A percentile compares a stretch with the other conserved stretches of the same genome.
These are phyloP conservation scores for Zoanthus gigantus DNA, from an alignment of 92 coral and sea anemone species.

Conservation along the genomic window DNA sequence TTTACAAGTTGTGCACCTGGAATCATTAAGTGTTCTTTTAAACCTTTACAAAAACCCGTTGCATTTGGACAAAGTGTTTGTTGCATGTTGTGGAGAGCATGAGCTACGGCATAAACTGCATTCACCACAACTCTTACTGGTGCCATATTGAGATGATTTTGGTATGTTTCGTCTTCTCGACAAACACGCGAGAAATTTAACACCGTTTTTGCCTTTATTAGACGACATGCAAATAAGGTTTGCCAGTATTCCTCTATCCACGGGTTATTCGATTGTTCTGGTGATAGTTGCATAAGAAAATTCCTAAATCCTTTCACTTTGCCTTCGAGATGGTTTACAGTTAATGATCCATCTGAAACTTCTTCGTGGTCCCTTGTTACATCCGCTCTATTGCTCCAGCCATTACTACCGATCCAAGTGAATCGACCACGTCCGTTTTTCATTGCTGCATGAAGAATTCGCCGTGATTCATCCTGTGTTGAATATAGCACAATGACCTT, in stretches of 20 bases:
- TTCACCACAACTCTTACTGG: conserved; percentile 91
- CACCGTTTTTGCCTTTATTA: conserved; percentile 55
- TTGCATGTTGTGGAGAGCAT: conserved; percentile 87
- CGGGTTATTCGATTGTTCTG: conserved; percentile 58
- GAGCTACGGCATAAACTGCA: conserved; percentile 90
- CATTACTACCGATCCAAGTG: conserved; percentile 92
- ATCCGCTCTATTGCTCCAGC: conserved; percentile 91
- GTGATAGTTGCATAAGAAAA: conserved; percentile 62
- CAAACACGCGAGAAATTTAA: conserved; percentile 61
- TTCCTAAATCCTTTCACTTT: conserved; percentile 71
- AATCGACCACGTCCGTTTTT: conserved; percentile 68
- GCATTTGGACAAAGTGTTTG: conserved; percentile 61
- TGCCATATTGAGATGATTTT: conserved; percentile 69
- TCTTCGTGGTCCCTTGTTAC: conserved; percentile 88
- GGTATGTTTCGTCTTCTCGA: conserved; percentile 54
- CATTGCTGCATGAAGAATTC: conserved; percentile 81
- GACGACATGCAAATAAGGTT: conserved; percentile 63
- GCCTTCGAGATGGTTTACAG: conserved; percentile 90
- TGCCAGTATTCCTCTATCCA: conserved; percentile 99
- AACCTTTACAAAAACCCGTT: conserved; percentile 63
- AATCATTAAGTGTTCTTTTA: conserved; percentile 52
- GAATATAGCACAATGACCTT: conserved; percentile 78
- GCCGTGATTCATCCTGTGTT: conserved; percentile 82
- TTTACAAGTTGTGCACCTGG: conserved; percentile 68
- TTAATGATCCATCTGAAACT: conserved; percentile 87